A percentile compares a stretch with the other conserved stretches of the same genome.
These are phyloP conservation scores for Drosophila nr. fundita DNA, from an alignment of 2,888 invertebrate genomes.

Conservation along the genomic window DNA sequence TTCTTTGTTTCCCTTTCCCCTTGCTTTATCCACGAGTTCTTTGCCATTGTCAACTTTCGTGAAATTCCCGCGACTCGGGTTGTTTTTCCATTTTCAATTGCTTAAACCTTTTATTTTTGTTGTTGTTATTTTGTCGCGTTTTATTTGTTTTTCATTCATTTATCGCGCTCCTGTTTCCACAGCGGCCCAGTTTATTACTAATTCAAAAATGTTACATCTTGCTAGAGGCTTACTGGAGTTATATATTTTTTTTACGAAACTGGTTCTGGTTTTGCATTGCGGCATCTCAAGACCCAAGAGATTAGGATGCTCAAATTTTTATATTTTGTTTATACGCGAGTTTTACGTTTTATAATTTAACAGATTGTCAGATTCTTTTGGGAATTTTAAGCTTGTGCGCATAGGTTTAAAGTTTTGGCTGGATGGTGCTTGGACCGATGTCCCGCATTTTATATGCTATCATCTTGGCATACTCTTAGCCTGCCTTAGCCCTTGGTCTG, in stretches of 20 bases:
- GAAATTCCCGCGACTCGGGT: constrained; percentile 33
- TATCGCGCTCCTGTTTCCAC: constrained; percentile 59
- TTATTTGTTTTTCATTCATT: constrained; percentile 72
- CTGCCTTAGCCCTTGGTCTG: constrained; percentile 1
- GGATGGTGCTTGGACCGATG: constrained; percentile 34
- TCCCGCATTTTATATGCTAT: constrained; percentile 44
- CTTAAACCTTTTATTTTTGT: constrained; percentile 42
- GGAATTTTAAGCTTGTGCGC: constrained; percentile 46
- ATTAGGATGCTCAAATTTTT: constrained; percentile 57
- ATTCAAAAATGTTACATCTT: constrained; percentile 75
- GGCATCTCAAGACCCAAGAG: constrained; percentile 46
- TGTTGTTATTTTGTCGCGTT: constrained; percentile 29
- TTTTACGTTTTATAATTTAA: constrained; percentile 67
- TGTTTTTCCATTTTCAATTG: constrained; percentile 46
- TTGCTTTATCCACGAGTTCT: not conserved
- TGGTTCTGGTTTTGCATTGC: constrained; percentile 19
- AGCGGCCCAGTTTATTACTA: constrained; percentile 75
- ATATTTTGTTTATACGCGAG: constrained; percentile 50
- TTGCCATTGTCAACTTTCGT: constrained; percentile 48
- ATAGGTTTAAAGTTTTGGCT: constrained; percentile 6
- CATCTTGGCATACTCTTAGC: not conserved
- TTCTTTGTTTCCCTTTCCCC: not conserved
- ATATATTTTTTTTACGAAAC: not conserved
- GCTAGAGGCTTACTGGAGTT: constrained; percentile 51
- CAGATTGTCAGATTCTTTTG: constrained; percentile 57